Conservation (phyloP, 2,888 invertebrate species). For the Salticus scenicus region DNA sequence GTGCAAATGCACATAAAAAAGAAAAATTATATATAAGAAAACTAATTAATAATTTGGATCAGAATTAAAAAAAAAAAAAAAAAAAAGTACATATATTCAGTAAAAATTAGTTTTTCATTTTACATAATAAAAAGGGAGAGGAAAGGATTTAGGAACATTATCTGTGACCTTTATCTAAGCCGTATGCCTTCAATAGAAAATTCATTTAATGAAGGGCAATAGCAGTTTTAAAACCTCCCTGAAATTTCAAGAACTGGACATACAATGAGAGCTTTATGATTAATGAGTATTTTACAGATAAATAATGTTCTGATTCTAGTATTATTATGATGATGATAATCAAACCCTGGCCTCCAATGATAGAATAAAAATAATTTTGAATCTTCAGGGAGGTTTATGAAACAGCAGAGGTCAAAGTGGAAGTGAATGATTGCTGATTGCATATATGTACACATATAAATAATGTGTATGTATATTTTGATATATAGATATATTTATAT, state of each 20-base stretch:
- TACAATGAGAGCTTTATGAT: slow-evolving; percentile 34
- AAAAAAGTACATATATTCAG: too few relatives aligned
- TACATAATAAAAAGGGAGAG: slow-evolving; percentile 6
- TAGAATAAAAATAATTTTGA: slow-evolving; percentile 64
- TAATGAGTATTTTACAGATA: slow-evolving; percentile 46
- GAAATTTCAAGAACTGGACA: slow-evolving; percentile 65
- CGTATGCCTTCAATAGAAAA: slow-evolving; percentile 36
- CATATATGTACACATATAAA: slow-evolving; percentile 64
- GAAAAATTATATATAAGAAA: neutral
- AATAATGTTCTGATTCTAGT: slow-evolving; percentile 46
- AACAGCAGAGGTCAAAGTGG: slow-evolving; percentile 56
- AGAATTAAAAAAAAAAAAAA: neutral
- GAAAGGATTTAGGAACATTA: slow-evolving; percentile 50
- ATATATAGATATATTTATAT: slow-evolving; percentile 39
- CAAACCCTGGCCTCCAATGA: slow-evolving; percentile 54
- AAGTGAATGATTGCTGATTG: slow-evolving; percentile 68
- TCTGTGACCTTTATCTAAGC: slow-evolving; percentile 56
- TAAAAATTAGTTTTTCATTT: too few relatives aligned
- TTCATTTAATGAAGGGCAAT: slow-evolving; percentile 42
- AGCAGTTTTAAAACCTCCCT: slow-evolving; percentile 55
- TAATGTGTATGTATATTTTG: slow-evolving; percentile 48
- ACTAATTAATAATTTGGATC: neutral
- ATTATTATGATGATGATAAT: slow-evolving; percentile 33
- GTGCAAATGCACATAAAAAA: neutral
- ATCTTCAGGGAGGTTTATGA: slow-evolving; percentile 64